These are phyloP conservation scores for Acestrorhynchus altus DNA, from an alignment of 2,797 vertebrate species.

Conservation along the genomic window DNA sequence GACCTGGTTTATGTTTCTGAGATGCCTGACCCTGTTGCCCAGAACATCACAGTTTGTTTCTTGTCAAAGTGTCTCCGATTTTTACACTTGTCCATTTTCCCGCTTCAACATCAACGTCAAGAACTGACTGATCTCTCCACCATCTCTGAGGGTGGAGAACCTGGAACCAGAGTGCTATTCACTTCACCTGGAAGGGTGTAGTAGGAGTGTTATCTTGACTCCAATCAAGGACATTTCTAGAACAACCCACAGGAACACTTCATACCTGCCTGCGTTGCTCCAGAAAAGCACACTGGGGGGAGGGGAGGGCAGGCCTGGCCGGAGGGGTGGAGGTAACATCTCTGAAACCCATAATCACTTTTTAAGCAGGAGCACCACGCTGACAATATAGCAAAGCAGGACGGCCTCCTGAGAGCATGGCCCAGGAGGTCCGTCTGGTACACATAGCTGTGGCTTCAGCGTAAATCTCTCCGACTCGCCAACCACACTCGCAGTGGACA, in stretches of 20 bases:
- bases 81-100: too few species aligned
- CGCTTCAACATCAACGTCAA: too few species aligned
- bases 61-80: too few species aligned
- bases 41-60: too few species aligned
- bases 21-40: too few species aligned
- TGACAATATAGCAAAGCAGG: conserved; percentile 64
- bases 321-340: conserved; percentile 66
- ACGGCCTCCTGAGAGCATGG: conserved; percentile 46
- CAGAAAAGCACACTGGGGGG: conserved; percentile 34
- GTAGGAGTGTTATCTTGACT: too few species aligned
- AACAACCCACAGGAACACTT: background rate
- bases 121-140: too few species aligned
- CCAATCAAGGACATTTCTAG: background rate
- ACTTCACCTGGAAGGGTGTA: too few species aligned
- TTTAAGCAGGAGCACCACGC: conserved; percentile 66
- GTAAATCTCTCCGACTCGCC: conserved; percentile 30
- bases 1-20: too few species aligned
- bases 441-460: conserved; percentile 60
- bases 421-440: conserved; percentile 56
- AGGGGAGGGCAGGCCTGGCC: conserved; percentile 16
- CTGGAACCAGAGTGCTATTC: too few species aligned
- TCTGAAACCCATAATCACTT: conserved; percentile 66
- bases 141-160: too few species aligned
- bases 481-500: conserved; percentile 1
- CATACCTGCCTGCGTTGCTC: conserved; percentile 56